Evolutionary conservation across 2,113 vertebrate genomes (phyloP).

Genomic region (Erythrocercus mccallii): DNA sequence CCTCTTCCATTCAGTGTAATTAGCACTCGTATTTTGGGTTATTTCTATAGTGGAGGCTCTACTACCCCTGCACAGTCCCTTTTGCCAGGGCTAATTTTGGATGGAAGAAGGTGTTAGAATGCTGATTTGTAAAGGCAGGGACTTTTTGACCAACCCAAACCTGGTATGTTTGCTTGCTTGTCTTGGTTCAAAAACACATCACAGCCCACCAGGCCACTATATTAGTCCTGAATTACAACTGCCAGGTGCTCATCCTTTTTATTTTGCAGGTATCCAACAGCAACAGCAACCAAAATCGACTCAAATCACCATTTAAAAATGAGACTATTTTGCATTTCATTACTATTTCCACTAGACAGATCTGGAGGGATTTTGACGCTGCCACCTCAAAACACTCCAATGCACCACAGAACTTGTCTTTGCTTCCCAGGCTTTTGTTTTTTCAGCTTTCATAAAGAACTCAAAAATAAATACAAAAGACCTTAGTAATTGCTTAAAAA

Average conservation of each 20-base stretch:
- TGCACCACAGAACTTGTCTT: background rate
- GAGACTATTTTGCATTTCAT: background rate
- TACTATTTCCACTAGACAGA: background rate
- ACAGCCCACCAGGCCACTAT: background rate
- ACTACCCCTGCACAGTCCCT: background rate
- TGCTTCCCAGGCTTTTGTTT: background rate
- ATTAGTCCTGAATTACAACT: background rate
- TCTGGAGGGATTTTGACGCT: background rate
- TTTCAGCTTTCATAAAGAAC: background rate
- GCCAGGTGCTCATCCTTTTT: background rate
- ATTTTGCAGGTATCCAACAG: background rate
- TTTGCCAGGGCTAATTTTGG: background rate
- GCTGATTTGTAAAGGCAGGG: background rate
- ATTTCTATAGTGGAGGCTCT: background rate
- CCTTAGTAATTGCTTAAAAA: background rate
- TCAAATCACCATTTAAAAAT: background rate
- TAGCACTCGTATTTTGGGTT: background rate
- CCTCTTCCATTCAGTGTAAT: background rate
- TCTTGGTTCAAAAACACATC: background rate
- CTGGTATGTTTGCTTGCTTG: background rate
- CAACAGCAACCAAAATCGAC: background rate
- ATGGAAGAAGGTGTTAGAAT: background rate
- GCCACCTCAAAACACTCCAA: background rate
- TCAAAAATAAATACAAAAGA: background rate
- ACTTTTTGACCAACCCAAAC: background rate